Conservation (phyloP, 1,140 invertebrate species). For the Trigoniulus corallinus region DNA sequence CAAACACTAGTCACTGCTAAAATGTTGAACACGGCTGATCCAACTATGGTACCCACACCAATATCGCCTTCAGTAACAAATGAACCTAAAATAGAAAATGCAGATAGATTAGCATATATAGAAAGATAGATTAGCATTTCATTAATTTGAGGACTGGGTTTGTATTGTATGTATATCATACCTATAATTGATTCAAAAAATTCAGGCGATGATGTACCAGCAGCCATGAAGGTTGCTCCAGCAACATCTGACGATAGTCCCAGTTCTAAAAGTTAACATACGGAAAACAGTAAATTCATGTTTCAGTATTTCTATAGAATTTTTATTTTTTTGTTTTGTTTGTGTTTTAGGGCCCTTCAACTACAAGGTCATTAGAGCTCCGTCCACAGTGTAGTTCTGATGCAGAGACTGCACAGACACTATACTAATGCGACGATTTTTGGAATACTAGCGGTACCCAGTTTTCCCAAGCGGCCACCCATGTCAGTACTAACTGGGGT, state of each 20-base stretch:
- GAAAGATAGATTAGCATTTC: neutral
- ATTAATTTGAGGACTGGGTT: neutral
- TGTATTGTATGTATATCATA: too few species aligned
- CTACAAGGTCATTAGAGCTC: too few species aligned
- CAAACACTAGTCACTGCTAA: slow-evolving; percentile 31
- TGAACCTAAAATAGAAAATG: slow-evolving; percentile 5
- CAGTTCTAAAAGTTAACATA: slow-evolving; percentile 4
- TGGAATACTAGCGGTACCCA: too few species aligned
- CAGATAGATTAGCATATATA: neutral
- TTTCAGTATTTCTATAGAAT: neutral
- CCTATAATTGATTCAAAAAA: slow-evolving; percentile 29
- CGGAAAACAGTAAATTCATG: neutral
- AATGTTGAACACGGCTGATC: slow-evolving; percentile 34
- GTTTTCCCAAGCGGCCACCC: too few species aligned
- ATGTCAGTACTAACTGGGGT: too few species aligned
- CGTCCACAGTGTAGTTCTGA: too few species aligned
- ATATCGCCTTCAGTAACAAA: slow-evolving; percentile 25
- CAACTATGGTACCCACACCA: slow-evolving; percentile 32
- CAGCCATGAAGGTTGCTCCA: slow-evolving; percentile 34
- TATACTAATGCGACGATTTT: too few species aligned
- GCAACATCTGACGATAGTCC: slow-evolving; percentile 29
- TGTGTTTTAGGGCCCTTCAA: too few species aligned
- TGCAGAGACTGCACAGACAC: too few species aligned
- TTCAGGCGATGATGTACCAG: slow-evolving; percentile 32
- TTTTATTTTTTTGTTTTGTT: too few species aligned